Evolutionary conservation across 2,113 vertebrate genomes (phyloP), one percentile per base, ranked within the genome.

Genomic region (Pangasianodon gigas): DNA sequence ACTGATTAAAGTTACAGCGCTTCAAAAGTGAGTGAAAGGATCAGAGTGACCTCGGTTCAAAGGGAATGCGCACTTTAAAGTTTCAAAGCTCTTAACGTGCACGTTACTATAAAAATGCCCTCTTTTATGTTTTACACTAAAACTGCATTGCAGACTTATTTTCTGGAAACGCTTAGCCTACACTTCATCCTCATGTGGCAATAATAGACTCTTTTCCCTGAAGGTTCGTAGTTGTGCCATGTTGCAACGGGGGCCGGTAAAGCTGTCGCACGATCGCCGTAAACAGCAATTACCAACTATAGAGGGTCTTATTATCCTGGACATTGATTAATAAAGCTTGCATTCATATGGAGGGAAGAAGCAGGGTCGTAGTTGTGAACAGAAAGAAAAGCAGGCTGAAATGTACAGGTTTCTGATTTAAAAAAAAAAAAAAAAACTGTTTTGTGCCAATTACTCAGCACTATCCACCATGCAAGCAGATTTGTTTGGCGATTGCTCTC

Each of bases 371-470:
- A 93, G 93, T 94, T 79, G 81, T 88, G 87, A 89, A 88, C 8
- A 52, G 87, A 85, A 77, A 88, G 88, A 89, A 92, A 87, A 77
- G 89, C 84, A 41, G 67, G 86, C 60, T 86, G 89, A 94, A 95
- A 95, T 94, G 91, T 95, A 95, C 89, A 91, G 92, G 93, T 94
- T 95, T 93, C 85, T 93, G 95, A 95, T 95, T 93, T n/a, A 94
- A 88, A 58, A 84, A 86, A 91, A 91, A 92, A 87, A 29, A 48
- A 26, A 44, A 75, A 1, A 82, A 93, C 85, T 85, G 91, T 92
- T 92, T 94, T 95, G 90, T 93, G 93, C 93, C 94, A 95, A 95
- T 96, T 95, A 95, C 93, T 93, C 92, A 89, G 75, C 14, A 65
- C 91, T 91, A 91, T 92, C 90, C 91, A 91, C 74, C 79, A 91